Base-by-base conservation (phyloP, 1,140 invertebrate species). In the Argopecten irradians region DNA sequence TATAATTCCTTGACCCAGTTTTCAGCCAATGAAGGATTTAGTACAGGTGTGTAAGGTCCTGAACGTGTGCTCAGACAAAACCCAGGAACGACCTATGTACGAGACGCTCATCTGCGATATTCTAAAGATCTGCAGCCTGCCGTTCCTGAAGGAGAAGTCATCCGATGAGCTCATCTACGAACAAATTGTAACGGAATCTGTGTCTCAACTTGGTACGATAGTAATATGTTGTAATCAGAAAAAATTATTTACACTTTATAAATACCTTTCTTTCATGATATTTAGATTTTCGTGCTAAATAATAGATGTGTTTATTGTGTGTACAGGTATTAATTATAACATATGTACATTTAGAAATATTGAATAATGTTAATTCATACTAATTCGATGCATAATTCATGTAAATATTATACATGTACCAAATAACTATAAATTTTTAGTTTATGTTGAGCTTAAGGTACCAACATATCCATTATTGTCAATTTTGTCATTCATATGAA, bases 111-210 rank as follows among this genome's bases (percentile, higher is more conserved):
- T 96, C 43, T 88, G 92, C 19, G 93, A 94, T n/a, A 92, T 96
- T 9, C 90, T 96, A 32, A 93, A 93, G 82, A 93, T 95, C 9
- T 95, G 94, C 86, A 91, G 93, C 34, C 88, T 94, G 32, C 95
- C 95, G 35, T 95, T 94, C 91, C 90, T 96, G 14, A 95, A 95
- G 89, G 95, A 96, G 89, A 96, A 95, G 89, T 90, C 95, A 32
- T 96, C 95, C 22, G 95, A 96, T 93, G 95, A 95, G 89, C 88
- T 95, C 16, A 91, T 94, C 1, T 95, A 94, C 90, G 93, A 95
- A 91, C 94, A 95, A 87, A 95, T 95, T 89, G 94, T 94, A 22
- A 91, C 93, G 22, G 95, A 95, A 89, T 95, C 94, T 39, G 92
- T 95, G 28, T 95, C 94, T 82, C 95, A 96, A 87, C 91, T 96